These are phyloP conservation scores for Chlamydotis undulata DNA, from an alignment of 2,113 vertebrate genomes.

Conservation along the genomic window DNA sequence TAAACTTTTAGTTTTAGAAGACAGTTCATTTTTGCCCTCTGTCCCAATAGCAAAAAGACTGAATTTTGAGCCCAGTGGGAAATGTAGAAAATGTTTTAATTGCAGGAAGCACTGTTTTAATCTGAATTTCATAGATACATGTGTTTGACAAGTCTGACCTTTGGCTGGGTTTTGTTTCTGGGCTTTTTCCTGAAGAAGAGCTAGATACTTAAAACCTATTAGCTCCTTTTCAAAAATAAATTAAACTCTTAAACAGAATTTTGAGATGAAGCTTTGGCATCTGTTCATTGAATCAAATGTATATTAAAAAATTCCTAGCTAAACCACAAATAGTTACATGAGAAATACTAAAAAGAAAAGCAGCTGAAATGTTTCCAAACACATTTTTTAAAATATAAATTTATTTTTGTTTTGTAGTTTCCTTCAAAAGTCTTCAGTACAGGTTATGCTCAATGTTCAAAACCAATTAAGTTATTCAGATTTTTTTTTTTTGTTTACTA, in stretches of 20 bases:
- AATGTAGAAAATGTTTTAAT: not conserved
- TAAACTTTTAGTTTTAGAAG: not conserved
- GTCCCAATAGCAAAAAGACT: not conserved
- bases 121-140: not conserved
- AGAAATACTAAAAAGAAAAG: conserved; percentile 12
- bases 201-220: conserved; percentile 28
- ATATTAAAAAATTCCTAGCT: conserved; percentile 65
- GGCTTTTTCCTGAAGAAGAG: not conserved
- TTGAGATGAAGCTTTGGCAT: conserved; percentile 30
- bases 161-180: conserved; percentile 37
- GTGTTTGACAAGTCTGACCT: conserved; percentile 21
- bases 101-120: conserved; percentile 18
- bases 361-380: conserved; percentile 15
- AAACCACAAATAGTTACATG: conserved; percentile 27
- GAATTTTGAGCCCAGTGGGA: not conserved
- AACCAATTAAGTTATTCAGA: not conserved
- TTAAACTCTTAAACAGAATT: conserved; percentile 30
- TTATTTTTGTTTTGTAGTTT: conserved; percentile 27
- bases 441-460: not conserved
- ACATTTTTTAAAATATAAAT: not conserved
- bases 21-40: not conserved
- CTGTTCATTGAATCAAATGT: conserved; percentile 24
- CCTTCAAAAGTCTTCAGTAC: not conserved
- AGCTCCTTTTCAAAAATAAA: conserved; percentile 37
- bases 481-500: not conserved